These are phyloP conservation scores for Delia radicum DNA, from an alignment of 1,140 invertebrate species.

Conservation along the genomic window DNA sequence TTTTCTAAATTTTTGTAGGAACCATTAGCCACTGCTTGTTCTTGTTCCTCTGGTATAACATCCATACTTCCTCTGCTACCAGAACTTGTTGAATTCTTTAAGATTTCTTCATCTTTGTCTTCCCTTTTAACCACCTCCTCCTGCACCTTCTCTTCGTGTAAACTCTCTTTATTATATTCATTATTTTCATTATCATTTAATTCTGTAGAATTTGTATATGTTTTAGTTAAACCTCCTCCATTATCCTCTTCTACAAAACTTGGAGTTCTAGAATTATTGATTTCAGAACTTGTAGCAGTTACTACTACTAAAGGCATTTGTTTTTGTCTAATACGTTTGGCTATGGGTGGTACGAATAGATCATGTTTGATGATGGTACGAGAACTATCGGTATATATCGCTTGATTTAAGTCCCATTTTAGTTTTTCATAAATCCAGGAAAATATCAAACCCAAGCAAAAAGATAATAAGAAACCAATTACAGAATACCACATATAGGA, in stretches of 20 bases:
- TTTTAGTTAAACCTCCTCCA: background rate
- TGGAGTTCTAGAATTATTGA: slow-evolving; percentile 22
- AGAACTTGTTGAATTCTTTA: background rate
- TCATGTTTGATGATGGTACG: slow-evolving; percentile 58
- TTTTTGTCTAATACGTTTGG: slow-evolving; percentile 50
- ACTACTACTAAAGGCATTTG: slow-evolving; percentile 47
- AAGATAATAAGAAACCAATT: slow-evolving; percentile 67
- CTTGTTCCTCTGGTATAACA: background rate
- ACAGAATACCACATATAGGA: slow-evolving; percentile 87
- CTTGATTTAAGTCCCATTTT: slow-evolving; percentile 43
- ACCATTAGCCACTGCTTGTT: too few species aligned
- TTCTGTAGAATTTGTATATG: background rate
- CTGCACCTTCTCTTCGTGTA: background rate
- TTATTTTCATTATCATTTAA: background rate
- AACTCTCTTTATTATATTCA: background rate
- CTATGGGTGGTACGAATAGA: slow-evolving; percentile 67
- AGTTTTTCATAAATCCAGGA: slow-evolving; percentile 55
- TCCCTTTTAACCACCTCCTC: background rate
- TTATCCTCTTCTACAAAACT: slow-evolving; percentile 24
- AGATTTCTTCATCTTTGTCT: background rate
- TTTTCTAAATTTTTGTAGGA: too few species aligned
- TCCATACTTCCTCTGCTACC: background rate
- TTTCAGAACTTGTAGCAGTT: slow-evolving; percentile 41
- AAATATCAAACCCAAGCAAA: slow-evolving; percentile 67
- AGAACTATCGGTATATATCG: slow-evolving; percentile 40